phyloP scores from a whole-genome alignment of 2,797 vertebrate species.

The Pantherophis alleghaniensis region DNA sequence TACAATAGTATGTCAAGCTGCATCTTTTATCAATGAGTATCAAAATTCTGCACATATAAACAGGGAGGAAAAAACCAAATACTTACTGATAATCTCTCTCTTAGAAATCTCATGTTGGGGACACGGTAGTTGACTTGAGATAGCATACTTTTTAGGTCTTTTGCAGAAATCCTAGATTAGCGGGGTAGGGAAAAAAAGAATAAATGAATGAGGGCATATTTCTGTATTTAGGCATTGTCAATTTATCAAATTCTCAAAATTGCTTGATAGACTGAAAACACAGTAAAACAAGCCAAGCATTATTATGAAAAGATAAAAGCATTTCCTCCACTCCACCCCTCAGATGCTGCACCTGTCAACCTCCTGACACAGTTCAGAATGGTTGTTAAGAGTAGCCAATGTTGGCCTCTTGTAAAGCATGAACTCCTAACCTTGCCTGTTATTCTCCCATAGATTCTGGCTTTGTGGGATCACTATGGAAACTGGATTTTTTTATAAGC shows the following conservation, averaged over 20 bases:
- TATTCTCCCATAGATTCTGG: neutral
- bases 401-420: neutral
- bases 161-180: slow-evolving; percentile 88
- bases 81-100: slow-evolving; percentile 92
- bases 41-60: neutral
- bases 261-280: neutral
- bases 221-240: neutral
- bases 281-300: neutral
- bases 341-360: neutral
- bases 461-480: neutral
- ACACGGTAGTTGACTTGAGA: slow-evolving; percentile 98
- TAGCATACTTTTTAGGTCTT: slow-evolving; percentile 97
- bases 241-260: neutral
- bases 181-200: neutral
- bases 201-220: neutral
- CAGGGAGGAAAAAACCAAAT: slow-evolving; percentile 12
- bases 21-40: neutral
- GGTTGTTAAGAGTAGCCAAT: neutral
- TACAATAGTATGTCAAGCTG: neutral
- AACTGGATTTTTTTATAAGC: neutral
- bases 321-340: neutral
- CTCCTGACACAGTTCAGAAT: neutral
- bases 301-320: neutral
- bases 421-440: neutral
- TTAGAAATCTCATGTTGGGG: slow-evolving; percentile 95